These are phyloP conservation scores for Siphlonurus alternatus DNA, from an alignment of 2,888 invertebrate genomes.

Conservation along the genomic window DNA sequence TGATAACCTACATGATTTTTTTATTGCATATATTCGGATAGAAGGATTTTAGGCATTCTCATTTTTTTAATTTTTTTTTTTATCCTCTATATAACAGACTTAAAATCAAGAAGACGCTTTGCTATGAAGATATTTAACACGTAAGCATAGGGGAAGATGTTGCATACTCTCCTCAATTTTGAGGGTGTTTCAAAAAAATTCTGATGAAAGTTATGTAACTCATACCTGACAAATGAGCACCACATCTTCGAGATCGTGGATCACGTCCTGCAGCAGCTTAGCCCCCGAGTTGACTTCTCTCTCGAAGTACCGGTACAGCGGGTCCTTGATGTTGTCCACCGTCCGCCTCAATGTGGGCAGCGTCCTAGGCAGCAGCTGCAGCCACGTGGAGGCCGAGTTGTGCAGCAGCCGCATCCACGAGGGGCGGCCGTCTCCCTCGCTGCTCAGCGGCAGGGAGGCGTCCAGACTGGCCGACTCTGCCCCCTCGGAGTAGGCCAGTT, in stretches of 20 bases:
- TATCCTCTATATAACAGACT: too few species aligned
- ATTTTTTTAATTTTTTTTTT: too few species aligned
- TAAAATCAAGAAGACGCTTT: too few species aligned
- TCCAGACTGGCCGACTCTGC: constrained; percentile 16
- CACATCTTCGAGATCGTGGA: constrained; percentile 80
- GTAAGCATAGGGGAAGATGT: too few species aligned
- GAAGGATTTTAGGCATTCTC: too few species aligned
- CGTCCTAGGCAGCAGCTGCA: constrained; percentile 72
- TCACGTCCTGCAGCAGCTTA: constrained; percentile 70
- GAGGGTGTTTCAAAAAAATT: too few species aligned
- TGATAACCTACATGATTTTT: too few species aligned
- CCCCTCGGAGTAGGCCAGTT: constrained; percentile 56
- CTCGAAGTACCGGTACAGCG: constrained; percentile 94
- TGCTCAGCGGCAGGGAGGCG: constrained; percentile 20
- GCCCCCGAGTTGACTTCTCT: constrained; percentile 91
- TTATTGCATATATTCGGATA: too few species aligned
- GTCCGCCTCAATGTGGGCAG: constrained; percentile 75
- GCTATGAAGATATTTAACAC: too few species aligned
- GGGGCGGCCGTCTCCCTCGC: constrained; percentile 63
- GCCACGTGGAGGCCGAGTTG: constrained; percentile 83
- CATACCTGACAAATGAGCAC: constrained; percentile 67
- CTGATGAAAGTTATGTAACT: too few species aligned
- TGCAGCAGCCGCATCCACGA: constrained; percentile 96
- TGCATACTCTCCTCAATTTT: too few species aligned
- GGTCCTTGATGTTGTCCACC: constrained; percentile 97